Conservation (phyloP, 2,888 invertebrate genomes). For the Drosophila longiperda region DNA sequence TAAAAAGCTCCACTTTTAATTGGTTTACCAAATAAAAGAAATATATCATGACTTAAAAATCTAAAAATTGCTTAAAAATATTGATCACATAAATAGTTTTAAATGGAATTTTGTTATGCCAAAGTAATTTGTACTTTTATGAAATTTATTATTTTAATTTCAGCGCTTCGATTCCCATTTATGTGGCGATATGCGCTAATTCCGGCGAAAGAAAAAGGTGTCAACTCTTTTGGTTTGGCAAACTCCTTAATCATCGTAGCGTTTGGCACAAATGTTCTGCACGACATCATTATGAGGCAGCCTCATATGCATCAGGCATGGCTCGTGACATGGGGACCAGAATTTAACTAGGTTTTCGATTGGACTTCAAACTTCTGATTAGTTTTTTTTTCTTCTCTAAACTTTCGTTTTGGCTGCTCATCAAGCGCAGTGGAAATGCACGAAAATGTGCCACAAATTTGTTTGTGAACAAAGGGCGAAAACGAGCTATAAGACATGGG, state of each 20-base stretch:
- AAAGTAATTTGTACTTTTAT: neutral
- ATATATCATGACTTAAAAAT: neutral
- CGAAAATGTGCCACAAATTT: constrained; percentile 71
- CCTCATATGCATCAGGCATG: constrained; percentile 65
- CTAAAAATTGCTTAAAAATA: neutral
- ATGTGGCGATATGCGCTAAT: constrained; percentile 49
- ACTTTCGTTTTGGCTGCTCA: constrained; percentile 70
- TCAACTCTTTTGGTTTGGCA: constrained; percentile 54
- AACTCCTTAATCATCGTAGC: constrained; percentile 65
- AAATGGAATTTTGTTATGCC: neutral
- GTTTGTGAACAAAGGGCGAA: constrained; percentile 50
- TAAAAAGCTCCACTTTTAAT: constrained; percentile 18
- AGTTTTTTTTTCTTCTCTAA: constrained; percentile 37
- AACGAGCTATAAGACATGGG: constrained; percentile 6
- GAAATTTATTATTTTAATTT: neutral
- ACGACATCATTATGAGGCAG: constrained; percentile 78
- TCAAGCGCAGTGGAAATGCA: constrained; percentile 63
- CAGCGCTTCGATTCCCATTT: neutral
- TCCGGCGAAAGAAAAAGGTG: constrained; percentile 61
- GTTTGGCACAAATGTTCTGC: constrained; percentile 65
- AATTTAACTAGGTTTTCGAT: constrained; percentile 46
- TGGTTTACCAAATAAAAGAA: neutral
- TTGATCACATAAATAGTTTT: neutral
- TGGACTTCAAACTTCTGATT: constrained; percentile 59
- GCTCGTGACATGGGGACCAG: constrained; percentile 64